Evolutionary conservation across 2,797 vertebrate genomes (phyloP).

Genomic region (Manis javanica): DNA sequence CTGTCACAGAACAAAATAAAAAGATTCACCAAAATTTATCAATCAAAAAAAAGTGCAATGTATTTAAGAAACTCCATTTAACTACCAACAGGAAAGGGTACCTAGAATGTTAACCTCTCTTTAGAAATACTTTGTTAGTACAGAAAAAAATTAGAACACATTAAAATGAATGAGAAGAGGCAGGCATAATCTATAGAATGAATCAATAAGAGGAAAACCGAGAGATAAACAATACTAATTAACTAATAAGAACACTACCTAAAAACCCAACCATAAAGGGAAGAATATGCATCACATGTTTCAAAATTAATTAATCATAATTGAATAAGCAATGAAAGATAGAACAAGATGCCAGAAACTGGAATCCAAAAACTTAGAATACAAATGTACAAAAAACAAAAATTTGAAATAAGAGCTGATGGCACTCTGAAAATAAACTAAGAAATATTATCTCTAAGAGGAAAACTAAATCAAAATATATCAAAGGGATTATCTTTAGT

Average conservation of each 20-base stretch:
- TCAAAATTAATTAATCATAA: conserved; percentile 23
- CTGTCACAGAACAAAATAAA: not conserved
- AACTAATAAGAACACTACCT: not conserved
- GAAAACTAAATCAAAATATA: not conserved
- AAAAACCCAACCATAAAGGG: not conserved
- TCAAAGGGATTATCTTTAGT: not conserved
- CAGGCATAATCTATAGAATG: not conserved
- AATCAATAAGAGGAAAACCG: not conserved
- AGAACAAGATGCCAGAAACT: not conserved
- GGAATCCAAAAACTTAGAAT: not conserved
- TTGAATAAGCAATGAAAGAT: not conserved
- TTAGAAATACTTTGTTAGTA: not conserved
- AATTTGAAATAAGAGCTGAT: not conserved
- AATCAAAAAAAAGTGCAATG: not conserved
- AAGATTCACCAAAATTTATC: not conserved
- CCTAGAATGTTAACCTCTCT: not conserved
- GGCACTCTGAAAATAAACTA: not conserved
- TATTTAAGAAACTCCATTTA: not conserved
- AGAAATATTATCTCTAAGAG: not conserved
- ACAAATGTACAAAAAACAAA: not conserved
- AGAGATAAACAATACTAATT: not conserved
- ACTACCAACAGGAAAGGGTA: not conserved
- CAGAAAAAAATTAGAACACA: not conserved
- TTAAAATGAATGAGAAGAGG: not conserved
- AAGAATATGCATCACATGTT: not conserved